Base-by-base conservation (phyloP, 1,140 invertebrate genomes). In the Lepidotrigona ventralis region DNA sequence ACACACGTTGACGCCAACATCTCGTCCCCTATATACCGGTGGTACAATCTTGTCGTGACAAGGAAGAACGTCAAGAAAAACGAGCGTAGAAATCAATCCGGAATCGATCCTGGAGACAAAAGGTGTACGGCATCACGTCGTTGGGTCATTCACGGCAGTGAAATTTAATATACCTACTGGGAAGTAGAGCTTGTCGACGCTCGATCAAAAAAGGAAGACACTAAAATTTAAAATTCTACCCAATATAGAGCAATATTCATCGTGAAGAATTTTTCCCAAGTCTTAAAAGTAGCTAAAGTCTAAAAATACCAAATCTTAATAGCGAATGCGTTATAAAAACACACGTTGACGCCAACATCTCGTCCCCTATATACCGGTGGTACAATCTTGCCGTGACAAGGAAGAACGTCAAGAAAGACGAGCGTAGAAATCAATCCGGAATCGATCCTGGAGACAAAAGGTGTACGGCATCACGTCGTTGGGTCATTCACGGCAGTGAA, bases 161-260 rank as follows among this genome's bases (percentile, higher is more conserved):
- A 77, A 82, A 82, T 82, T 82, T 77, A 82, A 82, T 82, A 82
- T 77, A 82, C 39, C 73, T 39, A 63, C 19, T 26, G 12, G 26
- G 0, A 21, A 68, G 11, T 29, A 12, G 12, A 29, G 39, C 68
- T 60, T 1, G 33, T 64, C 21, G 51, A 17, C 17, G 5, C 53
- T 8, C 17, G 33, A 46, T 39, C 33, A n/a, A n/a, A n/a, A n/a
- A n/a, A n/a, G n/a, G n/a, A n/a, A n/a, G 39, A 33, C 39, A 39
- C 39, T 39, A 4, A 39, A 39, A 39, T 39, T 39, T 39, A 39
- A 39, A 39, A 39, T 39, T 39, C 39, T 8, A 39, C 39, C 39
- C 39, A 39, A 39, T 0, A 5, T 39, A 39, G 6, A 39, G 0
- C 39, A 46, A 46, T 46, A 46, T 8, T 8, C 6, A 14, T n/a